Conservation (phyloP, 2,113 vertebrate genomes). For the Corvus moneduloides region DNA sequence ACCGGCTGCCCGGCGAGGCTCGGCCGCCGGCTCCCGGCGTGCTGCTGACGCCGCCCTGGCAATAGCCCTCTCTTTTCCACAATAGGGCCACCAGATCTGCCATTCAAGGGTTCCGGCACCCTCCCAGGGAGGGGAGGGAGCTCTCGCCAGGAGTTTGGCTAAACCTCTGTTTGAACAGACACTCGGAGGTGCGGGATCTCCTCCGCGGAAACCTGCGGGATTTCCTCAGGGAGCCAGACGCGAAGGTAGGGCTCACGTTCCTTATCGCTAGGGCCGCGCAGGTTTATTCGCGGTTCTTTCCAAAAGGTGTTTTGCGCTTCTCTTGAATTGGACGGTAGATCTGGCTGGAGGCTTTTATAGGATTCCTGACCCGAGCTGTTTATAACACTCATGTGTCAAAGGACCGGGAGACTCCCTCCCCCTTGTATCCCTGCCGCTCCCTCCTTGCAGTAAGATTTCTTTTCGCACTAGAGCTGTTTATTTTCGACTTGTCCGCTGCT, state of each 20-base stretch:
- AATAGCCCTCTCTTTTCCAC: slow-evolving; percentile 39
- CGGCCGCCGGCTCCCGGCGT: neutral
- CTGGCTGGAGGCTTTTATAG: neutral
- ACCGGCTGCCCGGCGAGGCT: neutral
- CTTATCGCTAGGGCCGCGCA: neutral
- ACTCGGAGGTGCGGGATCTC: slow-evolving; percentile 23
- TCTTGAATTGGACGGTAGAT: neutral
- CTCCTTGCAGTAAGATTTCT: neutral
- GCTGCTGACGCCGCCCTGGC: slow-evolving; percentile 45
- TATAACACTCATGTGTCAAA: slow-evolving; percentile 15
- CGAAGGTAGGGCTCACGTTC: slow-evolving; percentile 48
- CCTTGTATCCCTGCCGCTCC: neutral
- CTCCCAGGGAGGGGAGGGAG: slow-evolving; percentile 57
- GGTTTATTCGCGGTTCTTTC: neutral
- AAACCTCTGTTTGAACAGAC: neutral
- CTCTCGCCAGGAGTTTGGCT: slow-evolving; percentile 23
- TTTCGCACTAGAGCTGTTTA: neutral
- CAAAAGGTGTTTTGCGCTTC: neutral
- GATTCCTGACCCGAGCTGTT: slow-evolving; percentile 8
- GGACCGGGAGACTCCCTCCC: neutral
- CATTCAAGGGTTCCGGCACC: slow-evolving; percentile 52
- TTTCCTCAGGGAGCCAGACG: slow-evolving; percentile 15
- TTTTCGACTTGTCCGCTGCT: slow-evolving; percentile 2
- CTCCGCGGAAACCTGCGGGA: slow-evolving; percentile 10
- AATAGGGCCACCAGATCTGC: slow-evolving; percentile 61